Conservation (phyloP, 2,888 invertebrate species). For the Andrena dorsata region DNA sequence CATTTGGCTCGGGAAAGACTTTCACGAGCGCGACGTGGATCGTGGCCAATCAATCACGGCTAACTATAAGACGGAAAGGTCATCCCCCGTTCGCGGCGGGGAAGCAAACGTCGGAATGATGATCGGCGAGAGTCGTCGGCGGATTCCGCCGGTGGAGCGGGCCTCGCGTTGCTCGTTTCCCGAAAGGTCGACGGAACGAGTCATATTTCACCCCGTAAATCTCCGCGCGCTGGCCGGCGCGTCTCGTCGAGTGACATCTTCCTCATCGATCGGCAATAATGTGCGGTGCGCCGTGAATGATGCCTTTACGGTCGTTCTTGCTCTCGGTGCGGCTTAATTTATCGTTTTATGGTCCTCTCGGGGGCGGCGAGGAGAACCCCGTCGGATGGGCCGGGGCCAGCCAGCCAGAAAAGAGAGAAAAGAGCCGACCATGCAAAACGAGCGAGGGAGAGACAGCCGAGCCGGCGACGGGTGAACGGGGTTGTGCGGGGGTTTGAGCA, state of each 20-base stretch:
- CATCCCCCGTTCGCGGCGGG: too few relatives aligned
- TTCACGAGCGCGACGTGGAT: slow-evolving; percentile 29
- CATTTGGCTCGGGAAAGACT: slow-evolving; percentile 22
- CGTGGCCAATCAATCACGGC: slow-evolving; percentile 45
- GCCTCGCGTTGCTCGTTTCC: background rate
- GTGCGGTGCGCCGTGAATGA: slow-evolving; percentile 80
- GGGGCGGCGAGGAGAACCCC: slow-evolving; percentile 64
- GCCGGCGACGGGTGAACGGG: slow-evolving; percentile 1
- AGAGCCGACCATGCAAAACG: slow-evolving; percentile 8
- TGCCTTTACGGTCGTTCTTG: slow-evolving; percentile 79
- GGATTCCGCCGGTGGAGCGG: background rate
- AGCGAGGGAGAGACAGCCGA: slow-evolving; percentile 8
- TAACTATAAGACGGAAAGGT: too few relatives aligned
- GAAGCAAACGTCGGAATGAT: background rate
- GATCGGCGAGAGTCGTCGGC: background rate
- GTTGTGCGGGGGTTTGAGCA: slow-evolving; percentile 10
- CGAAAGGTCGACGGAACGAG: background rate
- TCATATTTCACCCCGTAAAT: slow-evolving; percentile 52
- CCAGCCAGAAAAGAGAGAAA: slow-evolving; percentile 41
- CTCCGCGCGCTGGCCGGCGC: slow-evolving; percentile 22
- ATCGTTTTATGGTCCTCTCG: slow-evolving; percentile 79
- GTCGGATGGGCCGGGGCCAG: slow-evolving; percentile 65
- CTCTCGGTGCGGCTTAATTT: slow-evolving; percentile 78
- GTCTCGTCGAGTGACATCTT: slow-evolving; percentile 60
- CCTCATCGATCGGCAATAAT: slow-evolving; percentile 78